Evolutionary conservation across 1,140 invertebrate genomes (phyloP).

Genomic region (Heliconius hewitsoni): DNA sequence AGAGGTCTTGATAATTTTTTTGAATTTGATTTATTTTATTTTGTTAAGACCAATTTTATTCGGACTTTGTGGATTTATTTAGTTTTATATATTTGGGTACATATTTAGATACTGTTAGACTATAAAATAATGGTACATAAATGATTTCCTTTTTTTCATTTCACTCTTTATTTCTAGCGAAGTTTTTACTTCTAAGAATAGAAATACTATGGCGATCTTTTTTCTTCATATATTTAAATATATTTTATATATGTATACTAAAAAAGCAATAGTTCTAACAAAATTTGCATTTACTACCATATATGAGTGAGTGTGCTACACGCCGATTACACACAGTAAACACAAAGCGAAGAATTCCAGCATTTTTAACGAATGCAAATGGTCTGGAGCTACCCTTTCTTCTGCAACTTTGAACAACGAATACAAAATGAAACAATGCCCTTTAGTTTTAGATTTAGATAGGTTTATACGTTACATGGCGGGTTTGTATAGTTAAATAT

Average conservation of each 20-base stretch:
- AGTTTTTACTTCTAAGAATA: too few species aligned
- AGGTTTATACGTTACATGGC: constrained; percentile 8
- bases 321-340: constrained; percentile 69
- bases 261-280: not conserved
- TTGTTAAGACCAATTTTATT: not conserved
- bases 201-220: too few species aligned
- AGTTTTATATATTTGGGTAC: too few species aligned
- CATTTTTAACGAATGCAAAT: constrained; percentile 81
- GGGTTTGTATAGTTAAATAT: not conserved
- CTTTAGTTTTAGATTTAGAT: constrained; percentile 40
- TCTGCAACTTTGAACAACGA: constrained; percentile 68
- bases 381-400: constrained; percentile 72
- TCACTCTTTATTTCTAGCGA: too few species aligned
- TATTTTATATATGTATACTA: too few species aligned
- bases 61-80: not conserved
- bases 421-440: constrained; percentile 72
- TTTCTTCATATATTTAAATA: too few species aligned
- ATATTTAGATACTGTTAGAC: not conserved
- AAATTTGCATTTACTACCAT: constrained; percentile 7
- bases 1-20: constrained; percentile 58
- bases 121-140: too few species aligned
- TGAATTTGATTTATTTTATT: not conserved
- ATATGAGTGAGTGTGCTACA: constrained; percentile 42
- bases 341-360: constrained; percentile 74
- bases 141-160: too few species aligned